Evolutionary conservation across 1,140 invertebrate genomes (phyloP).

Genomic region (Sinella curviseta): DNA sequence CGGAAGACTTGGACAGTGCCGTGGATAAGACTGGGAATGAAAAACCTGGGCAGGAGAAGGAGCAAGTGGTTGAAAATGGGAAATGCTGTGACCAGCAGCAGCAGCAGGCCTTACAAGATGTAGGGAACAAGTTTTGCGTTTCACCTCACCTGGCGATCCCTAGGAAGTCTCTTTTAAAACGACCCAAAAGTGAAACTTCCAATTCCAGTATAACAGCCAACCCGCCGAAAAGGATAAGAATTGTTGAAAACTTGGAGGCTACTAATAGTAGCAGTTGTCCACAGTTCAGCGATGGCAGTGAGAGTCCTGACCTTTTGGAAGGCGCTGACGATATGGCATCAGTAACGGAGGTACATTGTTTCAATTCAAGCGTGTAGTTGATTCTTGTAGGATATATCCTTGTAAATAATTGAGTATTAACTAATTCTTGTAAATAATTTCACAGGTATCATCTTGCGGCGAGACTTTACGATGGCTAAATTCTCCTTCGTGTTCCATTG

Average conservation of each 20-base stretch:
- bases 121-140: neutral
- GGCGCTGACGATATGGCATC: neutral
- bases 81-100: too few relatives aligned
- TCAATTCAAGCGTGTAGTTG: neutral
- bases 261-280: neutral
- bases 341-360: neutral
- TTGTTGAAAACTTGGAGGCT: conserved; percentile 6
- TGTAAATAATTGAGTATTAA: neutral
- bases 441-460: neutral
- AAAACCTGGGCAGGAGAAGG: too few relatives aligned
- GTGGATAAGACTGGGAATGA: too few relatives aligned
- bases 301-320: neutral
- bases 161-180: neutral
- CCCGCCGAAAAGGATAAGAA: neutral
- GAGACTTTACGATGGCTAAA: neutral
- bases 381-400: neutral
- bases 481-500: neutral
- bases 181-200: neutral
- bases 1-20: too few relatives aligned
- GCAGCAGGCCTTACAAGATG: neutral
- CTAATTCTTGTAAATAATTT: neutral
- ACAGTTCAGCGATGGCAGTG: neutral
- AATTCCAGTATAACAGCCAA: neutral
- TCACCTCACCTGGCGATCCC: neutral
- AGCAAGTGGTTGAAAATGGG: too few relatives aligned